phyloP scores from a whole-genome alignment of 2,797 vertebrate species.

The Vipera latastei region DNA sequence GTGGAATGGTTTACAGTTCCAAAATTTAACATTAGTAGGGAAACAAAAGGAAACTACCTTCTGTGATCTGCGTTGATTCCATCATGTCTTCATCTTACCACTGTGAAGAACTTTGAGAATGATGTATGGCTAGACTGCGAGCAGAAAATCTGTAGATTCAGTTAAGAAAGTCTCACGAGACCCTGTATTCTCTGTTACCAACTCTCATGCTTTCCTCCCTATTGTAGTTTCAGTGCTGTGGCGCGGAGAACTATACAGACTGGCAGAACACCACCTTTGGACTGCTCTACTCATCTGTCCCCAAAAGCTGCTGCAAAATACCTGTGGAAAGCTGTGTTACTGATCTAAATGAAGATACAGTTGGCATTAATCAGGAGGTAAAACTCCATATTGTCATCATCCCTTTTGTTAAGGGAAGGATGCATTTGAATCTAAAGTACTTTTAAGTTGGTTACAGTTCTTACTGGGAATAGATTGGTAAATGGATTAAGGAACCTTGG shows the following conservation, averaged over 20 bases:
- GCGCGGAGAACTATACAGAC: conserved; percentile 30
- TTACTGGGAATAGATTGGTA: neutral
- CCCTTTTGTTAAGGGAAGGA: neutral
- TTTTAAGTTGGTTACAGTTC: neutral
- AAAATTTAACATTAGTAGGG: neutral
- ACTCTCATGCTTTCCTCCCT: too few relatives aligned
- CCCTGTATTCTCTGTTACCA: neutral
- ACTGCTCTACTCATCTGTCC: conserved; percentile 13
- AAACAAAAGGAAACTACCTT: neutral
- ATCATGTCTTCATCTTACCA: neutral
- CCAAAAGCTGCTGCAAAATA: conserved; percentile 49
- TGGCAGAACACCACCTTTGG: conserved; percentile 35
- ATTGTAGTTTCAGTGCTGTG: conserved; percentile 37
- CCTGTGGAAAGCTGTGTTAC: conserved; percentile 24
- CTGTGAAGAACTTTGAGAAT: neutral
- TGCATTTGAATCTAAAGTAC: neutral
- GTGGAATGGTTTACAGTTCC: neutral
- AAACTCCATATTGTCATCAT: neutral
- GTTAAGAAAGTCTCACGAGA: neutral
- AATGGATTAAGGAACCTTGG: neutral
- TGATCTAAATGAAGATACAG: neutral
- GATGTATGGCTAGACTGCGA: neutral
- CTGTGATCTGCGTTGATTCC: neutral
- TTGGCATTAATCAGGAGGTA: conserved; percentile 36
- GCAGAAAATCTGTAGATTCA: neutral